Conservation (phyloP, 1,140 invertebrate species). For the Phocides pigmalion region DNA sequence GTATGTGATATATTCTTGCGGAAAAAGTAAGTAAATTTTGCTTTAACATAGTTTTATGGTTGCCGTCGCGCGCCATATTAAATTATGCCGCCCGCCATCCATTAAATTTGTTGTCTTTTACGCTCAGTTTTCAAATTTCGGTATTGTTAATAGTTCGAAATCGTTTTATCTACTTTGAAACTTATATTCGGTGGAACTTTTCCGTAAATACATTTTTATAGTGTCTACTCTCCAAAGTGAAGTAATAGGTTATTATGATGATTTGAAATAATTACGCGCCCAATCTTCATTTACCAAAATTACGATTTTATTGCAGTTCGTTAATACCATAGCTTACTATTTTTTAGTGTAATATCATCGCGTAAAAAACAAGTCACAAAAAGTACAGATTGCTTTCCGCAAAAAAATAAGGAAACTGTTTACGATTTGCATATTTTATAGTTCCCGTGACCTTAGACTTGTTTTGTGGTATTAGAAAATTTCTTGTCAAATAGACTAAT, state of each 20-base stretch:
- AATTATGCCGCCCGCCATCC: conserved; percentile 77
- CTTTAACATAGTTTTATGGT: conserved; percentile 35
- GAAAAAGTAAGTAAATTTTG: conserved; percentile 56
- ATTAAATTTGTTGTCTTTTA: conserved; percentile 57
- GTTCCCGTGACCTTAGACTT: neutral
- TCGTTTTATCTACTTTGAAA: neutral
- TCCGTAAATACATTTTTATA: neutral
- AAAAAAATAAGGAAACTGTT: neutral
- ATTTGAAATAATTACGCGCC: conserved; percentile 9
- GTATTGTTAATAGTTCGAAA: neutral
- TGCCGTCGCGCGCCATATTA: conserved; percentile 61
- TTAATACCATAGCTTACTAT: neutral
- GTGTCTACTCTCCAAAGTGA: neutral
- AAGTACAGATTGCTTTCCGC: neutral
- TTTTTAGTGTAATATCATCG: neutral
- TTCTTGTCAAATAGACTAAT: neutral
- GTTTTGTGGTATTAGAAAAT: neutral
- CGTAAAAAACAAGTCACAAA: neutral
- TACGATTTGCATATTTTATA: neutral
- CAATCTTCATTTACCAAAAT: conserved; percentile 3
- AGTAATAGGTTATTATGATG: conserved; percentile 12
- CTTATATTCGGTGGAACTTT: neutral
- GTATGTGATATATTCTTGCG: conserved; percentile 43
- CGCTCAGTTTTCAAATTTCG: conserved; percentile 8
- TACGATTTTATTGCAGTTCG: neutral